Evolutionary conservation across 1,140 invertebrate genomes (phyloP), one percentile per base, ranked within the genome.

Genomic region (Drosophila parabipectinata): DNA sequence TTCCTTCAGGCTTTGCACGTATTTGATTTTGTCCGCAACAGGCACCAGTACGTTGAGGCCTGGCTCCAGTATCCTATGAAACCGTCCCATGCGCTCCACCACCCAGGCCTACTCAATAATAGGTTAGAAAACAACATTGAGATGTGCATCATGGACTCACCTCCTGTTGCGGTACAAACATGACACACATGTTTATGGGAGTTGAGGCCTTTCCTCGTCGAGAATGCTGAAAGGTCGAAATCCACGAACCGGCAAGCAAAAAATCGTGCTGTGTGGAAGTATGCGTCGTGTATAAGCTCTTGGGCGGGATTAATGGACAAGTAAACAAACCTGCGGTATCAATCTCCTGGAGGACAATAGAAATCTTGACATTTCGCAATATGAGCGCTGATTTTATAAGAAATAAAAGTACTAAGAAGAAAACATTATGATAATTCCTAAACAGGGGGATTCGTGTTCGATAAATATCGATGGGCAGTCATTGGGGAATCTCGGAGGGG

Each of bases 161-260:
- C 94, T 99, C 98, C 95, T 99, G 98, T 92, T 99, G 98, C 6
- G 99, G 99, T 51, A 99, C 99, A 94, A 99, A 99, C 94, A 99
- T 95, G 45, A 99, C 94, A 54, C 98, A 93, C 26, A 98, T 99
- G 92, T 99, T 99, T 21, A 98, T 92, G 2, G 97, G 97, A 30
- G 95, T 96, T 10, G 93, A 94, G 24, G 95, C 94, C 77, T 94
- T 95, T 51, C 83, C 79, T 54, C 82, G 56, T 28, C 77, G 60
- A 9, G 71, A 77, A 34, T 81, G 79, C 54, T 60, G 58, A 24
- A 60, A 50, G 47, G 45, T 62, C 44, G 72, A 47, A 39, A 83
- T 71, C 56, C 67, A 66, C 32, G 83, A 66, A 55, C 83, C 79
- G 79, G 79, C 79, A 37, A 76, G 54, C 71, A 87, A 47, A 50